phyloP scores from a whole-genome alignment of 2,797 vertebrate species.

The Channallabes apus region DNA sequence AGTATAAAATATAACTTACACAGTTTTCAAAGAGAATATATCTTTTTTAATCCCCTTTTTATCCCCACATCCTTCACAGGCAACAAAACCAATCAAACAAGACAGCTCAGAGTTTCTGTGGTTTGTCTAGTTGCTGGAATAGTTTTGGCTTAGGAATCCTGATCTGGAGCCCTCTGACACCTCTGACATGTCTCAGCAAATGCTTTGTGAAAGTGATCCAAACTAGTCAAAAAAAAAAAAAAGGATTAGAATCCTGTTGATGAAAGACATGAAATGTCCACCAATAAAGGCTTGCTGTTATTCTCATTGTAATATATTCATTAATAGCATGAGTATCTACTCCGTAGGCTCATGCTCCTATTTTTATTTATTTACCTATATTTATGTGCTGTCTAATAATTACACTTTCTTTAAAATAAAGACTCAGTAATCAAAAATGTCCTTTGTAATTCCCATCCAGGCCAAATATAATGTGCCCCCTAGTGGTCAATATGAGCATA shows the following conservation, averaged over 20 bases:
- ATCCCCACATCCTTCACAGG: conserved; percentile 34
- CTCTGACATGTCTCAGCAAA: conserved; percentile 38
- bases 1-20: conserved; percentile 45
- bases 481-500: conserved; percentile 33
- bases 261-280: conserved; percentile 33
- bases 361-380: neutral
- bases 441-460: conserved; percentile 18
- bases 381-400: neutral
- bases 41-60: conserved; percentile 43
- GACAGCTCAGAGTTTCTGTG: conserved; percentile 31
- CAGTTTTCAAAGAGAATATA: conserved; percentile 49
- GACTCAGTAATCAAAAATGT: neutral
- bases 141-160: conserved; percentile 32
- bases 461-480: conserved; percentile 45
- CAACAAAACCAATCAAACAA: conserved; percentile 47
- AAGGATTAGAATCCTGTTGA: conserved; percentile 36
- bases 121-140: conserved; percentile 35
- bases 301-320: neutral
- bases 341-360: neutral
- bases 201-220: conserved; percentile 27
- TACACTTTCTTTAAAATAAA: neutral
- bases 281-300: conserved; percentile 15
- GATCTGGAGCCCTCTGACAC: conserved; percentile 31
- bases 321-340: neutral
- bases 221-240: conserved; percentile 20